Evolutionary conservation across 2,888 invertebrate genomes (phyloP).

Genomic region (Athripsodes cinereus): DNA sequence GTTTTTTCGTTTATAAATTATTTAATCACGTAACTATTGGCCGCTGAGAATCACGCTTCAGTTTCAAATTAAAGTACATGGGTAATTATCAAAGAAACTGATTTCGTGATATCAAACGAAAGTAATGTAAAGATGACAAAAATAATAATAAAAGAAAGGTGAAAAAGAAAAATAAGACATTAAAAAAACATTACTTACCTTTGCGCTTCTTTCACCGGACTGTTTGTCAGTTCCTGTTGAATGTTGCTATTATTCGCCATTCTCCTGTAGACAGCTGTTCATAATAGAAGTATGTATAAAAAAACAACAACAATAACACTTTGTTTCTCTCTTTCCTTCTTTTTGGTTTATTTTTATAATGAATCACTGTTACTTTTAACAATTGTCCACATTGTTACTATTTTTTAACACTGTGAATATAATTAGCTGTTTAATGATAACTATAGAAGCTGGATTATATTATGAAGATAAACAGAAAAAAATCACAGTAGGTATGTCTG

Average conservation of each 20-base stretch:
- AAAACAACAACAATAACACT: too few relatives aligned
- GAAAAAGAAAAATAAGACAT: neutral
- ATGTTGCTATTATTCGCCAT: constrained; percentile 20
- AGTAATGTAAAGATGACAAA: too few relatives aligned
- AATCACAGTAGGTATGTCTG: too few relatives aligned
- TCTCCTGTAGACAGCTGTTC: constrained; percentile 18
- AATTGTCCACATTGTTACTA: constrained; percentile 13
- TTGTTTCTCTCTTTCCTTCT: neutral
- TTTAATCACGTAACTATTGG: too few relatives aligned
- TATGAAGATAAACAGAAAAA: too few relatives aligned
- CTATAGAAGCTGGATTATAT: constrained; percentile 7
- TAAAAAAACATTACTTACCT: constrained; percentile 18
- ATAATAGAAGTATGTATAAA: neutral
- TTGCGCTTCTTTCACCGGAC: constrained; percentile 23
- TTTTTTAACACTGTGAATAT: too few relatives aligned
- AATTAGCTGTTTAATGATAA: neutral
- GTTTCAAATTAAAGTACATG: too few relatives aligned
- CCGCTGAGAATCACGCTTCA: too few relatives aligned
- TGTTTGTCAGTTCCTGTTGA: constrained; percentile 19
- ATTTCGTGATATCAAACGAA: too few relatives aligned
- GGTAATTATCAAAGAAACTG: too few relatives aligned
- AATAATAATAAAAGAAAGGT: too few relatives aligned
- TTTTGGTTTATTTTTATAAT: constrained; percentile 15
- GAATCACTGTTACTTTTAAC: constrained; percentile 9
- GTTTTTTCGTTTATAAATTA: too few relatives aligned